Base-by-base conservation (phyloP, 23 tunicate genomes). In the Trididemnum clinides region DNA sequence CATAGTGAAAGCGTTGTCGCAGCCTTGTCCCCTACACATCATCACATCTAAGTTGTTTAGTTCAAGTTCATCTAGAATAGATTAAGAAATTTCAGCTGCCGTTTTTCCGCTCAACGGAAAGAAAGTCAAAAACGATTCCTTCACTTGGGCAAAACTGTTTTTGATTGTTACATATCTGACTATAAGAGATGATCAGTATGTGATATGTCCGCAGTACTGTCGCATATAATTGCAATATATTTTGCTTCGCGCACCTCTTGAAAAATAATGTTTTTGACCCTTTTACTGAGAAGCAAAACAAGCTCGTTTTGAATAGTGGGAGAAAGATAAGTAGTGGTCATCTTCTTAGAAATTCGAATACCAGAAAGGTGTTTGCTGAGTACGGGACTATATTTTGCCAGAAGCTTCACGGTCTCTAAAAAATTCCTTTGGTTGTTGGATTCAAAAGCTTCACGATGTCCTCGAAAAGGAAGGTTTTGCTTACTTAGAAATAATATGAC, bases 11-110 rank as follows among this genome's bases (percentile, higher is more conserved):
- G 85, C 85, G 85, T 81, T 81, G 85, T 81, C 85, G 74, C 64
- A 81, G 85, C 85, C 85, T 81, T 81, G 85, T 81, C 85, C 85
- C 85, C 85, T 81, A 81, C 85, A 62, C 85, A 81, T 81, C 85
- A 81, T 81, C 74, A 81, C 85, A 78, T 78, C 83, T 78, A 74
- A 31, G 19, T 51, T 78, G 73, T 81, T 81, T 81, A 81, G 85
- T 81, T 81, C 85, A 81, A 81, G 85, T 81, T 81, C 85, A 81
- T 81, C 54, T 63, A 62, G 85, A 78, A 50, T 51, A 78, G 66
- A 78, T 78, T 78, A 69, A 78, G 83, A 78, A 78, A 78, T 78
- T 78, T 78, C 66, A 78, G 83, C 65, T 50, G 66, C 83, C 66
- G 34, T 78, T 78, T 78, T 78, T 51, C 83, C 83, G 83, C 83